phyloP scores from a whole-genome alignment of 2,888 invertebrate species.

The Orthosia gracilis region DNA sequence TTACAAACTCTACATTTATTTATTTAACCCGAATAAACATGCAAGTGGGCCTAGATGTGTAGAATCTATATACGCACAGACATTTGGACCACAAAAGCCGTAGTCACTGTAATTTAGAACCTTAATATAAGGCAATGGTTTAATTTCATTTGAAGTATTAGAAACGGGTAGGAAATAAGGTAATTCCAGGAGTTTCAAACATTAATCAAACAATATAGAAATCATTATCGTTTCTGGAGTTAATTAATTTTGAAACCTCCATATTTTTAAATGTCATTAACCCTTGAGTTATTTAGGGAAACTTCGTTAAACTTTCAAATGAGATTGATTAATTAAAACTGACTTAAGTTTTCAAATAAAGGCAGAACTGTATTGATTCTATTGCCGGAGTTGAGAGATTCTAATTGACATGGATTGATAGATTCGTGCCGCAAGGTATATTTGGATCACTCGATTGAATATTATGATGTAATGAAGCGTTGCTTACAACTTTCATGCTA shows the following conservation, averaged over 20 bases:
- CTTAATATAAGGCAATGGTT: not conserved
- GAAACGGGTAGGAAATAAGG: conserved; percentile 3
- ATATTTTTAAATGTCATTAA: not conserved
- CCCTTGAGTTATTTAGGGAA: not conserved
- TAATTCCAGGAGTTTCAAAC: conserved; percentile 3
- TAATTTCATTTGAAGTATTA: not conserved
- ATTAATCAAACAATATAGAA: conserved; percentile 20
- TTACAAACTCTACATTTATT: no score
- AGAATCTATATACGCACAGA: conserved; percentile 16
- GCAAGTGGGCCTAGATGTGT: not conserved
- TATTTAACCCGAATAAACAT: no score
- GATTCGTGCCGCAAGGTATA: conserved; percentile 10
- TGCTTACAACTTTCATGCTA: not conserved
- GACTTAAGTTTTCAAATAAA: not conserved
- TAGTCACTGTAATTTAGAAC: conserved; percentile 6
- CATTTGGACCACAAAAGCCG: not conserved
- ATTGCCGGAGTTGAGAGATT: not conserved
- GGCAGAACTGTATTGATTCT: not conserved
- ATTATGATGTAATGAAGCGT: no score
- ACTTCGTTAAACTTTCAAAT: not conserved
- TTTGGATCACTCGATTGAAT: not conserved
- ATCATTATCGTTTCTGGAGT: conserved; percentile 13
- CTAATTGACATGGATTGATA: conserved; percentile 17
- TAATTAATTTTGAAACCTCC: conserved; percentile 1
- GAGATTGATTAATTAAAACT: not conserved